Evolutionary conservation across 2,113 vertebrate genomes (phyloP), one percentile per base, ranked within the genome.

Genomic region (Anser cygnoides): DNA sequence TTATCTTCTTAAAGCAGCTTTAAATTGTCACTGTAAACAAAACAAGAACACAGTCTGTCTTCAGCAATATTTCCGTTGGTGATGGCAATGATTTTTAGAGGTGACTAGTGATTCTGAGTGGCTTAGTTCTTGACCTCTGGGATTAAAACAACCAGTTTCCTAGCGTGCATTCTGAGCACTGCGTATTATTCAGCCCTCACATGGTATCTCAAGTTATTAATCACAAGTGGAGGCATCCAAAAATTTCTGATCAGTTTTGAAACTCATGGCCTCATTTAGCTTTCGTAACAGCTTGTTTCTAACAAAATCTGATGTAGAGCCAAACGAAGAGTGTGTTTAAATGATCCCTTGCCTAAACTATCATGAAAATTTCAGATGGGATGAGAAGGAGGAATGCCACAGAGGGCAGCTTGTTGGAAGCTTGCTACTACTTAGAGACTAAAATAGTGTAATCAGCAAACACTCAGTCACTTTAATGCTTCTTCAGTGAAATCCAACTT

Each of bases 321-420:
- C 96, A 96, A 96, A 84, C 14, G 84, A 86, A 96, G 86, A 89
- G 92, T 94, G 92, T 95, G 89, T 95, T 97, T 95, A 96, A 96
- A 89, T 95, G 96, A 93, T 97, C 95, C 92, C 95, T 96, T 89
- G 93, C 96, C 93, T 97, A 96, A 97, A 95, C 86, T 50, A 95
- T 81, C 79, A 84, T 84, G 90, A 94, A 96, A 92, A 94, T 94
- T 95, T 97, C 96, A 95, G 95, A 96, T 96, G 92, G 96, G 83
- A 95, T 91, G 93, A 95, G 95, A 93, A 90, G 88, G 70, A 96
- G 84, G 81, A 93, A 91, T 66, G 84, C 93, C 91, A 74, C 95
- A 35, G 63, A 93, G 93, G 93, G 93, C 95, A 93, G 89, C 92
- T 93, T 84, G 81, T 91, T 95, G 96, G 96, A 97, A 92, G 89